Base-by-base conservation (phyloP, 2,113 vertebrate genomes). In the Poeciliopsis retropinna region DNA sequence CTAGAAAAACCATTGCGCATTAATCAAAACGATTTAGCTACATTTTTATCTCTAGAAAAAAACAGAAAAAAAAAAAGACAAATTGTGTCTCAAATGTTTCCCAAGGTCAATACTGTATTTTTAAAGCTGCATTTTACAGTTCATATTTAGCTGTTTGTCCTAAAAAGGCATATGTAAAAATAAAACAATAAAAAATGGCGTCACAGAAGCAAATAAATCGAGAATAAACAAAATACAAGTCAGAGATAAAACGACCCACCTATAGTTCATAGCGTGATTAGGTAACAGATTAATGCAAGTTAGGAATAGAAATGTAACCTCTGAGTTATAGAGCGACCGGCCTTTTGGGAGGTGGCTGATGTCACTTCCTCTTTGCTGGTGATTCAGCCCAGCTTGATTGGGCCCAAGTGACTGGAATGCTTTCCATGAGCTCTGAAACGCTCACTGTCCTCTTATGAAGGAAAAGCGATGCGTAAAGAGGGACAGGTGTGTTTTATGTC, bases 271-370 rank as follows among this genome's bases (percentile, higher is more conserved):
- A 87, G 86, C 79, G 68, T 83, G 87, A 85, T 80, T 90, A 91
- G 87, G 87, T 93, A 92, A 93, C 91, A 86, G 76, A 82, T 37
- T 89, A 84, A 89, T 80, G 87, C 81, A n/a, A 73, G 79, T 64
- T 85, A 83, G 64, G 27, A 62, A 76, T 68, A 91, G 60, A 76
- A 81, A 87, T 31, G 78, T 71, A 29, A 76, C 81, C 67, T 63
- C 71, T 63, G 47, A 39, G 60, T 64, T 61, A 79, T 67, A 54
- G 28, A 41, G 63, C 41, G 60, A 77, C 79, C 70, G 80, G 77
- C 72, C 57, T 80, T 70, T 1, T n/a, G 54, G 13, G 62, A 44
- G 67, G 54, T 28, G 17, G 14, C 5, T 17, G 14, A 47, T 47
- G 44, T 47, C 44, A 47, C 15, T 19, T 47, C 17, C 44, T 47